Percentiles rank a stretch among this genome's conserved stretches.
Conservation (phyloP, 2,113 vertebrate species). For the Microtus oregoni region DNA sequence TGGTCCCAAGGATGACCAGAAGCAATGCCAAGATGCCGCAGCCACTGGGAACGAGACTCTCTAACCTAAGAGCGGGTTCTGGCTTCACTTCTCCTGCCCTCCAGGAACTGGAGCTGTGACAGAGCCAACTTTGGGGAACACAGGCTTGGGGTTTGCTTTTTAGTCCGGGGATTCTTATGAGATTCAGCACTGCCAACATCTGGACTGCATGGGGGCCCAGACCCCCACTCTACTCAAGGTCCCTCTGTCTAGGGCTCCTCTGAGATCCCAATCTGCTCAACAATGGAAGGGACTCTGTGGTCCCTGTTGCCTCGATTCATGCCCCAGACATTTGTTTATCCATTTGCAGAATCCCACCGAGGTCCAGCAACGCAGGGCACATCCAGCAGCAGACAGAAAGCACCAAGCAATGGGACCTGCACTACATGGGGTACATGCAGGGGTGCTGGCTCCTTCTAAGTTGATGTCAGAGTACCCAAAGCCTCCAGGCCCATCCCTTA, state of each 20-base stretch:
- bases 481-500: no score
- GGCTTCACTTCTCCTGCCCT: neutral
- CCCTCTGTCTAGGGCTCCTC: neutral
- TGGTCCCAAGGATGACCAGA: no score
- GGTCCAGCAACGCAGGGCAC: neutral
- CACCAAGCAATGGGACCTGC: fast-evolving
- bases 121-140: neutral
- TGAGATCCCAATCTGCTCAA: neutral
- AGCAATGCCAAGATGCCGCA: fast-evolving
- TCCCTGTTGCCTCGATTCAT: fast-evolving
- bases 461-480: fast-evolving
- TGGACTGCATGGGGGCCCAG: fast-evolving
- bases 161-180: neutral
- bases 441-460: neutral
- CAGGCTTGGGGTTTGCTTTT: neutral
- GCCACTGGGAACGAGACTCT: neutral
- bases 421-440: neutral
- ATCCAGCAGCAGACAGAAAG: neutral
- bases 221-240: neutral
- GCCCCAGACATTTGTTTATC: no score
- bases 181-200: neutral
- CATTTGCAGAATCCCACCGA: neutral
- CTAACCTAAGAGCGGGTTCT: neutral
- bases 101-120: neutral
- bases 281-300: fast-evolving